A percentile compares a stretch with the other conserved stretches of the same genome.
Conservation (phyloP, 2,113 vertebrate species). For the Crocuta crocuta region DNA sequence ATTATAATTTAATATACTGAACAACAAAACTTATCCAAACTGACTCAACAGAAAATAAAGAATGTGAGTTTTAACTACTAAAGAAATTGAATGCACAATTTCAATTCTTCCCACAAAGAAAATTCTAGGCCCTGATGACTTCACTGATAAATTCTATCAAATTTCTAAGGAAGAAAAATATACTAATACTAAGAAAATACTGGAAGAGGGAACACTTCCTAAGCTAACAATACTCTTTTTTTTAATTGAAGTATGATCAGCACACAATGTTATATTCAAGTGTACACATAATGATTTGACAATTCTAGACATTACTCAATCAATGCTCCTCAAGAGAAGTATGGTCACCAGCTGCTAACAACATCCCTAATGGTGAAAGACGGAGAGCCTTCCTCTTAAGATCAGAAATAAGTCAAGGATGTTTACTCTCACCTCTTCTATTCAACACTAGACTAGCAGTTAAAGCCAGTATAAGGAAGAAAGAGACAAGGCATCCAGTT, state of each 20-base stretch:
- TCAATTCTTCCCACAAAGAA: conserved; percentile 31
- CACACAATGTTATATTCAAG: neutral
- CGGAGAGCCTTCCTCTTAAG: neutral
- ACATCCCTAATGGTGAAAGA: neutral
- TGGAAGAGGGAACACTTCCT: neutral
- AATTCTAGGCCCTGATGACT: neutral
- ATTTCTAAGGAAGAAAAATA: conserved; percentile 30
- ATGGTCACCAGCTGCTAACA: neutral
- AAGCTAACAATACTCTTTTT: neutral
- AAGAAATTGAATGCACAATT: conserved; percentile 21
- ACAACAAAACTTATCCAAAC: conserved; percentile 21
- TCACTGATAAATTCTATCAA: neutral
- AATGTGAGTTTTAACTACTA: neutral
- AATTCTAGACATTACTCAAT: neutral
- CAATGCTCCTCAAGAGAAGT: neutral
- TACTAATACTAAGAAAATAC: neutral
- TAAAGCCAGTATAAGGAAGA: neutral
- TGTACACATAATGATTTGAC: neutral
- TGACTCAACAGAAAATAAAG: neutral
- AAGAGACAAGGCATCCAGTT: neutral
- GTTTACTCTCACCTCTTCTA: neutral
- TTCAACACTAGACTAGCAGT: neutral
- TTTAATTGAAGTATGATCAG: neutral
- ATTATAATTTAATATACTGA: neutral
- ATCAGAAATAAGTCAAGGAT: neutral